A percentile compares a stretch with the other conserved stretches of the same genome.
phyloP scores from a whole-genome alignment of 2,113 vertebrate species.

The Equus przewalskii region DNA sequence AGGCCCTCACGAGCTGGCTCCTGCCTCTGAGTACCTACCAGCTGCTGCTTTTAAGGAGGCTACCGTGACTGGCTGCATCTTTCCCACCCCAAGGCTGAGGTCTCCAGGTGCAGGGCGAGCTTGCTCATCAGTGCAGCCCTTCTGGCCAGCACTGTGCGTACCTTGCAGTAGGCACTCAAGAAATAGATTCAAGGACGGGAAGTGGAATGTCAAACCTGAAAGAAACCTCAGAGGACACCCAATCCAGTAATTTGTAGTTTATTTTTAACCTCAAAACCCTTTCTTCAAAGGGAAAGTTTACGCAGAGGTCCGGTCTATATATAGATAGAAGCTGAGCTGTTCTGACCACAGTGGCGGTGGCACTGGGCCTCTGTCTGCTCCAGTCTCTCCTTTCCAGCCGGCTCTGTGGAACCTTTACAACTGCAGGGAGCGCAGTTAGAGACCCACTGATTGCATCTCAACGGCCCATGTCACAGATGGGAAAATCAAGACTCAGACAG shows the following conservation, averaged over 20 bases:
- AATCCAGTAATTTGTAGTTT: conserved; percentile 57
- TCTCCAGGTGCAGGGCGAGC: fast-evolving
- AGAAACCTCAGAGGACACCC: conserved; percentile 63
- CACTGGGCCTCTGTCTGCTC: background rate
- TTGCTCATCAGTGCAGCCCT: background rate
- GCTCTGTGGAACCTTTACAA: background rate
- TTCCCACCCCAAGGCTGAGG: background rate
- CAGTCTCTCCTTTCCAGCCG: background rate
- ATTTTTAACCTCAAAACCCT: conserved; percentile 78
- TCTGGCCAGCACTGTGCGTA: background rate
- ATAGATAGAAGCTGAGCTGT: conserved; percentile 38
- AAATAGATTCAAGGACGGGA: conserved; percentile 57
- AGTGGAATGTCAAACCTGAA: conserved; percentile 56
- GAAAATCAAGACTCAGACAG: background rate
- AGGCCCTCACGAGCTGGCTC: background rate
- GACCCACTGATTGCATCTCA: background rate
- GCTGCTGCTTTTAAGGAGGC: background rate
- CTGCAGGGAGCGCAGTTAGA: background rate
- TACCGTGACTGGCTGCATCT: background rate
- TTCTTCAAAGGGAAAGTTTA: conserved; percentile 65
- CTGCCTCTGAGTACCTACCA: background rate
- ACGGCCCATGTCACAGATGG: background rate
- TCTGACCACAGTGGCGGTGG: background rate
- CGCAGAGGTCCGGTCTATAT: background rate
- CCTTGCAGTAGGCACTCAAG: conserved; percentile 5